A percentile compares a stretch with the other conserved stretches of the same genome.
Conservation (phyloP, 2,888 invertebrate species). For the Drosophila tripunctata region DNA sequence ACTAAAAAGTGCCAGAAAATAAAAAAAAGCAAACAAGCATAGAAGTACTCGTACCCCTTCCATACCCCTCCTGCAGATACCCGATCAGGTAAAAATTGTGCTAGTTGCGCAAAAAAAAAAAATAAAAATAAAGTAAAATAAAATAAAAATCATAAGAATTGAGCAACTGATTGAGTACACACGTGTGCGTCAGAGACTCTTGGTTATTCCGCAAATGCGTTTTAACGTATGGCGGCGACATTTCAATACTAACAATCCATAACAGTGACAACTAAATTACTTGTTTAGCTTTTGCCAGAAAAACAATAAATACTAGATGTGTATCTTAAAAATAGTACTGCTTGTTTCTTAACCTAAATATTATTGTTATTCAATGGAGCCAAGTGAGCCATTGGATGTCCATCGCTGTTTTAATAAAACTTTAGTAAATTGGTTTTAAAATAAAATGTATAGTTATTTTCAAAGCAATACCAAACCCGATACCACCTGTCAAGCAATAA, state of each 20-base stretch:
- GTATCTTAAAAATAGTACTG: neutral
- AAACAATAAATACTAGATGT: neutral
- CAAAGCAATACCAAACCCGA: too few relatives aligned
- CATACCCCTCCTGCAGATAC: neutral
- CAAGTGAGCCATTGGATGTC: too few relatives aligned
- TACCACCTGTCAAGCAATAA: too few relatives aligned
- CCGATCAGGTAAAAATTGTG: conserved; percentile 15
- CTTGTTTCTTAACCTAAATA: neutral
- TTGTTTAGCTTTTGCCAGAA: conserved; percentile 4
- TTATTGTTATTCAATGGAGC: too few relatives aligned
- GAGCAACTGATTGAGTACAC: conserved; percentile 8
- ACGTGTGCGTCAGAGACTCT: conserved; percentile 37
- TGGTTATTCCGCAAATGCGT: conserved; percentile 36
- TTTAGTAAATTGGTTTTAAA: too few relatives aligned
- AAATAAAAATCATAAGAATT: conserved; percentile 2
- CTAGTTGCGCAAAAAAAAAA: neutral
- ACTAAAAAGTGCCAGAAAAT: conserved; percentile 19
- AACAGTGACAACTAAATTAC: conserved; percentile 10
- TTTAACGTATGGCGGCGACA: conserved; percentile 26
- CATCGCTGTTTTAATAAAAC: too few relatives aligned
- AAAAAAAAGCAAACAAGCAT: neutral
- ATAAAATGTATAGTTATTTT: too few relatives aligned
- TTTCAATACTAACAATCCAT: conserved; percentile 9
- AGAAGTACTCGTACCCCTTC: neutral
- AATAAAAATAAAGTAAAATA: neutral